Conservation (phyloP, 2,888 invertebrate species). For the Agapostemon virescens region DNA sequence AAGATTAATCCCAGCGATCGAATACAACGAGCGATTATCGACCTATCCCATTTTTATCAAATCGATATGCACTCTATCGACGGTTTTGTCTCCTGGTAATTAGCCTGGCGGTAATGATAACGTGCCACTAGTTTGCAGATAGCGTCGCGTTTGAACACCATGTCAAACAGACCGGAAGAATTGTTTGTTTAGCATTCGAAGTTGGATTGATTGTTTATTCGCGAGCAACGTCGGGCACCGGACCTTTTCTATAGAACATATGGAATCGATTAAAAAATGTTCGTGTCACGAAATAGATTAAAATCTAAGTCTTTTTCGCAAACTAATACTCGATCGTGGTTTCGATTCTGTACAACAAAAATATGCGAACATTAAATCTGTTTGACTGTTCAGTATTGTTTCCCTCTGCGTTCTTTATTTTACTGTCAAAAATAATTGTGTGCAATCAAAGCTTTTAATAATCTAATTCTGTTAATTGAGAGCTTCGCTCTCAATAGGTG, state of each 20-base stretch:
- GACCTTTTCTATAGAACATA: not conserved
- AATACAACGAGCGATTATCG: not conserved
- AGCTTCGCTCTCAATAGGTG: no score
- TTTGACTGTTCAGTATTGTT: no score
- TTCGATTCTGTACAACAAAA: no score
- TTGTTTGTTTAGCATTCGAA: not conserved
- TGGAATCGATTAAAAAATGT: not conserved
- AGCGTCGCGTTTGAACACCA: not conserved
- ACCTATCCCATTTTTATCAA: constrained; percentile 24
- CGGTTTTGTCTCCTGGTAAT: constrained; percentile 19
- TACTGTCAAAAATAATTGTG: no score
- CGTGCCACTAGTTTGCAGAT: not conserved
- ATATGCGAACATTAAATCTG: no score
- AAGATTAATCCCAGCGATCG: not conserved
- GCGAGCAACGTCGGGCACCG: not conserved
- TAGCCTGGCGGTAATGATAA: not conserved
- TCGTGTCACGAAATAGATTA: not conserved
- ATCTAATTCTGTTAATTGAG: no score
- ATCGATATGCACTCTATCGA: constrained; percentile 26
- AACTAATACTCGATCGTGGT: not conserved
- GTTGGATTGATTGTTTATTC: not conserved
- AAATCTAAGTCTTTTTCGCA: not conserved
- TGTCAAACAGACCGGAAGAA: not conserved
- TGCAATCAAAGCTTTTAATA: no score
- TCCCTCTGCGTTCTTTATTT: no score